Conservation (phyloP, 2,888 invertebrate genomes). For the Tetranychus truncatus region DNA sequence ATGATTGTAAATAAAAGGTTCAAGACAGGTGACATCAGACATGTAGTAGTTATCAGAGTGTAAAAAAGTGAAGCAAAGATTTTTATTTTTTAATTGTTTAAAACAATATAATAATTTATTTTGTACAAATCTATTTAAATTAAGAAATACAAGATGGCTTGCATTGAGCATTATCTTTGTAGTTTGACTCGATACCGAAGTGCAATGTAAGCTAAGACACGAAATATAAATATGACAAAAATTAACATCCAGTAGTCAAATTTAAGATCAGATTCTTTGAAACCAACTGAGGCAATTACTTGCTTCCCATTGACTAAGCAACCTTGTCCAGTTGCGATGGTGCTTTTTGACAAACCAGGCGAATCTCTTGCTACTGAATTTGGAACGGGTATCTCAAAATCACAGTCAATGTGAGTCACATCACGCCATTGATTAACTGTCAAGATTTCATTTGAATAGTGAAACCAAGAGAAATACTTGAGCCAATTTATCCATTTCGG, state of each 20-base stretch:
- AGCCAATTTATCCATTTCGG: constrained; percentile 67
- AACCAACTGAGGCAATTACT: constrained; percentile 57
- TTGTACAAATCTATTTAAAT: no score
- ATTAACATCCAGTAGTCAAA: constrained; percentile 52
- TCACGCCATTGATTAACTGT: constrained; percentile 73
- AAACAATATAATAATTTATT: no score
- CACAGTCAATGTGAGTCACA: constrained; percentile 55
- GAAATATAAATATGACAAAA: constrained; percentile 50
- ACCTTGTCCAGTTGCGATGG: not conserved
- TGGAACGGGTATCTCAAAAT: constrained; percentile 27
- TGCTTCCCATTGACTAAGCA: constrained; percentile 48
- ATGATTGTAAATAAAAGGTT: no score
- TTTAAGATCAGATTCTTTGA: constrained; percentile 49
- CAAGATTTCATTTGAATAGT: constrained; percentile 72
- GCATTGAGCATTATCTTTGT: not conserved
- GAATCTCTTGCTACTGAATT: no score
- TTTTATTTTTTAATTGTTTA: no score
- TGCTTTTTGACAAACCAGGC: not conserved
- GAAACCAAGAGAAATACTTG: constrained; percentile 75
- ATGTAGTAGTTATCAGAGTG: no score
- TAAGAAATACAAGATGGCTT: no score
- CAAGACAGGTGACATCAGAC: no score
- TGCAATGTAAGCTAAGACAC: constrained; percentile 55
- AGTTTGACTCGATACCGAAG: constrained; percentile 32
- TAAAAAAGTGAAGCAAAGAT: no score